Evolutionary conservation across 2,888 invertebrate species (phyloP), one percentile per base, ranked within the genome.

Genomic region (Tyria jacobaeae): DNA sequence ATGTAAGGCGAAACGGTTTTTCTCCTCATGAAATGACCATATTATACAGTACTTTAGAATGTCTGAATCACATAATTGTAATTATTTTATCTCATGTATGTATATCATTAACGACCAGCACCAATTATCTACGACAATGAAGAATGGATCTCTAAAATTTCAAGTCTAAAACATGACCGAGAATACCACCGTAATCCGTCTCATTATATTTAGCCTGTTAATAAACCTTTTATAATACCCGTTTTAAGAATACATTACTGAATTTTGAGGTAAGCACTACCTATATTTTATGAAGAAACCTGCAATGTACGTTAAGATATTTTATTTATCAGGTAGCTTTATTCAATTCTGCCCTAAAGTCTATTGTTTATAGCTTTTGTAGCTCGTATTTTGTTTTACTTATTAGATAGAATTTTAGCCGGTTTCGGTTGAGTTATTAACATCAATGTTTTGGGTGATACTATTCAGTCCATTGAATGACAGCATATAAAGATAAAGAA

Each of bases 311-410:
- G 48, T 25, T 39, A 31, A 34, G 41, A 50, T 55, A 60, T 54
- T 60, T 60, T 49, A 49, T 31, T 39, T 39, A 24, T 21, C 37
- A 4, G 15, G 37, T 49, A 3, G 17, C 41, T 31, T 55, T 54
- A 55, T 49, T 55, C 49, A 60, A 60, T 49, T 60, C 34, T 34
- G 7, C 15, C 31, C 24, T 15, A 47, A 35, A 21, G 24, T 37
- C 14, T 48, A 59, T 48, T 53, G 47, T 60, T 49, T 50, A 54
- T 41, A 49, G 54, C 17, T 60, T 25, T 53, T 24, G 25, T 24
- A 14, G 35, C 14, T 37, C 10, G 5, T 53, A 37, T 37, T 51
- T 58, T 57, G 25, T 31, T 57, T 39, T 57, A 34, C 51, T 58
- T 27, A n/a, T n/a, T 21, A 24, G 21, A 10, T 14, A 3, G 34